These are phyloP conservation scores for Fukomys damarensis DNA, from an alignment of 2,113 vertebrate species.

Conservation along the genomic window DNA sequence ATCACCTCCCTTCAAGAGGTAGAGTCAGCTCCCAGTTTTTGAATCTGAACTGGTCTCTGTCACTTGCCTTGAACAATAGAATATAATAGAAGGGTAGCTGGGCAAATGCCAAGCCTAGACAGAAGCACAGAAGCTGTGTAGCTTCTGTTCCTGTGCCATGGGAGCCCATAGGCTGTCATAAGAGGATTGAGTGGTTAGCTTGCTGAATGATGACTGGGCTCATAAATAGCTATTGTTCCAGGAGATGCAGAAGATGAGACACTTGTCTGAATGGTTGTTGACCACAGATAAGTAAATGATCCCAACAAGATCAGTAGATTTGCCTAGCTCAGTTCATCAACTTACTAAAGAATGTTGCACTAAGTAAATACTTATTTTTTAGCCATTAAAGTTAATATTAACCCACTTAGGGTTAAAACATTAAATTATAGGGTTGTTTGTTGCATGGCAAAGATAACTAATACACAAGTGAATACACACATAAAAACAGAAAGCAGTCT, in stretches of 20 bases:
- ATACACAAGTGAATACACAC: not conserved
- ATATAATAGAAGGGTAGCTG: not conserved
- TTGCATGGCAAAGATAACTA: conserved; percentile 10
- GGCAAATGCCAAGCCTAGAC: not conserved
- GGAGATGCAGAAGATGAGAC: not conserved
- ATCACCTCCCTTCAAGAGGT: not conserved
- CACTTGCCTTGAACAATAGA: conserved; percentile 29
- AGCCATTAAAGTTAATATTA: not conserved
- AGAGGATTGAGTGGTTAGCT: not conserved
- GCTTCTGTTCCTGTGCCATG: not conserved
- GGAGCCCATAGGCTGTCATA: not conserved
- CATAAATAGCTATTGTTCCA: not conserved
- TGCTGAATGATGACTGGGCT: not conserved
- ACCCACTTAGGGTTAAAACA: not conserved
- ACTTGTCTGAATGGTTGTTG: conserved; percentile 10
- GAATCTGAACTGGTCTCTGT: not conserved
- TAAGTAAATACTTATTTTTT: not conserved
- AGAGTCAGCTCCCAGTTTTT: not conserved
- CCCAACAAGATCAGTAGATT: not conserved
- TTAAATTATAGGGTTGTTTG: not conserved
- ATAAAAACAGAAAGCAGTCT: not conserved
- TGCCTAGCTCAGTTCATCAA: not conserved
- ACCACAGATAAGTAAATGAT: not conserved
- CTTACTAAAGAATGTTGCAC: not conserved
- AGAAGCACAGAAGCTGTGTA: not conserved